Percentiles rank a stretch among this genome's conserved stretches.
Evolutionary conservation across 2,888 invertebrate genomes (phyloP).

Genomic region (Volucella inflata): DNA sequence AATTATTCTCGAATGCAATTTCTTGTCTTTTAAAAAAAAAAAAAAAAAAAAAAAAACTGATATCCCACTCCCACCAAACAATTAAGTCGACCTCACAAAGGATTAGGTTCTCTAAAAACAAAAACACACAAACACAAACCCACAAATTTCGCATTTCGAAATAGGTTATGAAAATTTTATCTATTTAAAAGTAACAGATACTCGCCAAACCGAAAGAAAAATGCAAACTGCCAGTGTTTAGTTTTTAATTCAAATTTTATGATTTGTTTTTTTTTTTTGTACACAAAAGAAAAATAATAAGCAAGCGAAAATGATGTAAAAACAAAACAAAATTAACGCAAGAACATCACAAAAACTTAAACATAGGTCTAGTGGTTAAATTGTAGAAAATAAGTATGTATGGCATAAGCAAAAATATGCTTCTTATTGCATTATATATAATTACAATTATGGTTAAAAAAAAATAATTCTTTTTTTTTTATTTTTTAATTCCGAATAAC

Average conservation of each 20-base stretch:
- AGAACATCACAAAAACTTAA: conserved; percentile 18
- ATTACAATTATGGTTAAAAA: conserved; percentile 26
- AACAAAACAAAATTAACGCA: neutral
- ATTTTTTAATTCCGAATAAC: conserved; percentile 22
- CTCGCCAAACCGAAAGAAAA: conserved; percentile 7
- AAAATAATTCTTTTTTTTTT: conserved; percentile 25
- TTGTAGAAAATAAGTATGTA: conserved; percentile 33
- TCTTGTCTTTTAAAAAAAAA: too few relatives aligned
- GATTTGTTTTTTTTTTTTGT: conserved; percentile 1
- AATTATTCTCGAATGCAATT: too few relatives aligned
- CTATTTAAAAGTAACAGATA: neutral
- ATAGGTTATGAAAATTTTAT: too few relatives aligned
- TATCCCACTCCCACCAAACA: neutral
- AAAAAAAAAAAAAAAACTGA: neutral
- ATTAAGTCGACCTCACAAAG: too few relatives aligned
- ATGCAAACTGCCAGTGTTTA: conserved; percentile 54
- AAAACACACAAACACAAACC: too few relatives aligned
- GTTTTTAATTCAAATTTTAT: conserved; percentile 1
- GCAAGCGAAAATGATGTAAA: neutral
- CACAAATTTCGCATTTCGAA: too few relatives aligned
- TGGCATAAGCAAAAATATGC: conserved; percentile 24
- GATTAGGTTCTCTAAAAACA: too few relatives aligned
- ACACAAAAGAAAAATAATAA: neutral
- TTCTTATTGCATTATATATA: conserved; percentile 39
- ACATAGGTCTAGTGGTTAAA: conserved; percentile 30